Conservation (phyloP, 2,888 invertebrate genomes). For the Stramonita haemastoma region DNA sequence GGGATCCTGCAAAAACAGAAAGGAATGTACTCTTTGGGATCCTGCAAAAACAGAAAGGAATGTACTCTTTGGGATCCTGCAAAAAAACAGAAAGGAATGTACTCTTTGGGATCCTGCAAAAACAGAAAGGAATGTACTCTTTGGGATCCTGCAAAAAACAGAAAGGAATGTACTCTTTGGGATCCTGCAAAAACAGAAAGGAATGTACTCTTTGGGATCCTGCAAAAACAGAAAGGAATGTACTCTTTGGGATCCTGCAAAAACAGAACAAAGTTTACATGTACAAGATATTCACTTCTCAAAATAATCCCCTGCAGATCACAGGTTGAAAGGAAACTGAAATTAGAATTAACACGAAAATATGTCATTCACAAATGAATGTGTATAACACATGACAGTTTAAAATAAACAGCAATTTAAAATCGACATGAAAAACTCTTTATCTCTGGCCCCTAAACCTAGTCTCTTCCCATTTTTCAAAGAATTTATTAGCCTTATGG, state of each 20-base stretch:
- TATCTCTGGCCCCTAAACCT: no score
- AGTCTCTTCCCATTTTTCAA: no score
- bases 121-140: conserved; percentile 90
- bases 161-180: conserved; percentile 93
- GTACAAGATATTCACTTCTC: no score
- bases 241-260: conserved; percentile 92
- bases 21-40: conserved; percentile 94
- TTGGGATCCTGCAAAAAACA: conserved; percentile 88
- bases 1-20: conserved; percentile 87
- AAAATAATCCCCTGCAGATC: no score
- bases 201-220: conserved; percentile 95
- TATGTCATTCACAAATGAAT: no score
- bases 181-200: conserved; percentile 87
- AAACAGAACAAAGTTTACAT: no score
- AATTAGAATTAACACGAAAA: no score
- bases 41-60: conserved; percentile 85
- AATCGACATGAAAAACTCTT: no score
- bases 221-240: conserved; percentile 84
- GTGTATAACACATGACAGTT: no score
- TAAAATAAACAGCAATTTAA: no score
- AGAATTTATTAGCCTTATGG: no score
- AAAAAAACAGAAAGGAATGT: conserved; percentile 86
- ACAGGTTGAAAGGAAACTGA: no score
- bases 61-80: conserved; percentile 92
- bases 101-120: conserved; percentile 90